Evolutionary conservation across 2,113 vertebrate species (phyloP).

Genomic region (Balaeniceps rex): DNA sequence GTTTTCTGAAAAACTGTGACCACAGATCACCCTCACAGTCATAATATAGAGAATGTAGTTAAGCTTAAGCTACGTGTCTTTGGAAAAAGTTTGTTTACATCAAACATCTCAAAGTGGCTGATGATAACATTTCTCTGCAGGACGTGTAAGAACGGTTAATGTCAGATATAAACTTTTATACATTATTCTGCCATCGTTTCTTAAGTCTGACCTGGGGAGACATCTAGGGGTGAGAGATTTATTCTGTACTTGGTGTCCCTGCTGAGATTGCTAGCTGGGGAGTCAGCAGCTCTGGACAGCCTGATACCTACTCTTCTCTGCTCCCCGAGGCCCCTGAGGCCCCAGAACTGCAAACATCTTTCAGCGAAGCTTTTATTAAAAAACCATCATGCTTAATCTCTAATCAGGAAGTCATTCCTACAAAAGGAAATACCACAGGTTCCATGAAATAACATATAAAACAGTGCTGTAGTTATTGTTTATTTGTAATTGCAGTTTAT

Average conservation of each 20-base stretch:
- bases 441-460: neutral
- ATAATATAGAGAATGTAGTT: neutral
- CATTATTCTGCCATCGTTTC: neutral
- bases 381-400: neutral
- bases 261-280: neutral
- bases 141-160: neutral
- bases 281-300: neutral
- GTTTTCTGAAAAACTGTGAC: neutral
- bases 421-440: neutral
- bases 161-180: neutral
- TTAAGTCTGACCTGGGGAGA: conserved; percentile 48
- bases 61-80: neutral
- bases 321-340: fast-evolving
- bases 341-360: neutral
- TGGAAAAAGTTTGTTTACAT: neutral
- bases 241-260: neutral
- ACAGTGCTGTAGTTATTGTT: neutral
- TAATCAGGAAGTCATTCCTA: neutral
- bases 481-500: neutral
- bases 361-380: neutral
- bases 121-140: neutral
- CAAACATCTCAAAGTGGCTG: neutral
- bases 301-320: neutral
- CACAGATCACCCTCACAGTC: neutral
- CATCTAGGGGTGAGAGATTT: conserved; percentile 49